These are phyloP conservation scores for Eriocheir sinensis DNA, from an alignment of 1,140 invertebrate species.

Conservation along the genomic window DNA sequence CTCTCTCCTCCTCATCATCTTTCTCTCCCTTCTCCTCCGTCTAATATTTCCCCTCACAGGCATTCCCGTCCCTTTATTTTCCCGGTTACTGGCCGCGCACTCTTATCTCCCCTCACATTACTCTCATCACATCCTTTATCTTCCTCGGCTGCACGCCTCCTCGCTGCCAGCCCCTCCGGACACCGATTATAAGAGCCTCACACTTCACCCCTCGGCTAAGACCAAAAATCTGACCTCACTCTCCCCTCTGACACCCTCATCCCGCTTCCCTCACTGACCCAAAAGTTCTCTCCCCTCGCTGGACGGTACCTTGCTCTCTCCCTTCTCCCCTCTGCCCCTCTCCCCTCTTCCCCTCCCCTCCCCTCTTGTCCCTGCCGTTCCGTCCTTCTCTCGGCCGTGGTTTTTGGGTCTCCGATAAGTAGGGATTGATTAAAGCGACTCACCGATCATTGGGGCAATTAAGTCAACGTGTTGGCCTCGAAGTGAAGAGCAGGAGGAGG, in stretches of 20 bases:
- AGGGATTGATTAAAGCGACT: constrained; percentile 71
- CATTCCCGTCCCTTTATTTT: background rate
- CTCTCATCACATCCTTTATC: background rate
- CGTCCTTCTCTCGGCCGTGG: constrained; percentile 21
- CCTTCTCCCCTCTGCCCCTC: background rate
- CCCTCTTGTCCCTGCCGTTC: background rate
- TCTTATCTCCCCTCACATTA: constrained; percentile 14
- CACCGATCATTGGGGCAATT: constrained; percentile 65
- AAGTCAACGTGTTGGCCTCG: constrained; percentile 48
- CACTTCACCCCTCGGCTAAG: background rate
- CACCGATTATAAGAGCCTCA: background rate
- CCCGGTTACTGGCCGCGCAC: background rate
- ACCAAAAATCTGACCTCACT: background rate
- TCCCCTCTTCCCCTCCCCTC: background rate
- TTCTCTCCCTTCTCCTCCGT: background rate
- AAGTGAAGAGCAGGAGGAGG: constrained; percentile 7
- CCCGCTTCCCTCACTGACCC: background rate
- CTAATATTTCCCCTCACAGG: background rate
- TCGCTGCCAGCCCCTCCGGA: background rate
- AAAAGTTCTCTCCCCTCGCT: background rate
- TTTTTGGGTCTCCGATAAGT: constrained; percentile 71
- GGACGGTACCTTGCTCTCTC: background rate
- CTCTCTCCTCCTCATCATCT: no score
- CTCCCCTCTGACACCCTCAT: constrained; percentile 3
- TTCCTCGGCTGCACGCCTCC: background rate